Percentiles rank a stretch among this genome's conserved stretches.
Evolutionary conservation across 2,888 invertebrate species (phyloP).

Genomic region (Ecdyonurus torrentis): DNA sequence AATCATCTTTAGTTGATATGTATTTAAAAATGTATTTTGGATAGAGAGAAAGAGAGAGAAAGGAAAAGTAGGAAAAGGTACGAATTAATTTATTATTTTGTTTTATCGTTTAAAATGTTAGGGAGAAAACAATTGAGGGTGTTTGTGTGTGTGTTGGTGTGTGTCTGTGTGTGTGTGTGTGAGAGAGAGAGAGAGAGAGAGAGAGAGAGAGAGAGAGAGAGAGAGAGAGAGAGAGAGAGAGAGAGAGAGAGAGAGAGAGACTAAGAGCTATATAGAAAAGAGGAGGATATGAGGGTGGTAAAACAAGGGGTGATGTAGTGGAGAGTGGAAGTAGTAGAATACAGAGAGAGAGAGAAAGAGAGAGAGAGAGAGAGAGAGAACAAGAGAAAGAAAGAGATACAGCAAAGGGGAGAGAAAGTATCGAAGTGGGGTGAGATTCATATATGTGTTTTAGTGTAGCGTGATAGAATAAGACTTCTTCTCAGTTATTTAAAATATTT

Average conservation of each 20-base stretch:
- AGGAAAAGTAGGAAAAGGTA: background rate
- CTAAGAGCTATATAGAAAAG: background rate
- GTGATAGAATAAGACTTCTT: no score
- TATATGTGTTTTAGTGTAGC: no score
- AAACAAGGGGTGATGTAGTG: background rate
- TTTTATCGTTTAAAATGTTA: background rate
- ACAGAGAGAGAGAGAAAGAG: constrained; percentile 5
- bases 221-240: constrained; percentile 2
- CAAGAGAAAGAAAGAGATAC: constrained; percentile 5
- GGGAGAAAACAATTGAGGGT: constrained; percentile 1
- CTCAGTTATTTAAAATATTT: no score
- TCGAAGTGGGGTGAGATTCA: no score
- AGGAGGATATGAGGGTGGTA: background rate
- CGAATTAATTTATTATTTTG: background rate
- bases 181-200: constrained; percentile 3
- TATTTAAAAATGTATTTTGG: no score
- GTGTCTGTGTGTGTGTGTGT: background rate
- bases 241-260: constrained; percentile 2
- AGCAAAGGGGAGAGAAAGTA: constrained; percentile 1
- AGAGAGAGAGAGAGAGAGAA: constrained; percentile 6
- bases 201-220: background rate
- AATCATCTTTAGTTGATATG: no score
- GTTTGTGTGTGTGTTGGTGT: background rate
- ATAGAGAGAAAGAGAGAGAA: no score
- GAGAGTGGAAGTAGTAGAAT: background rate